phyloP scores from a whole-genome alignment of 53 echinoderm and acorn worm genomes.

The Pentamera pediparva region DNA sequence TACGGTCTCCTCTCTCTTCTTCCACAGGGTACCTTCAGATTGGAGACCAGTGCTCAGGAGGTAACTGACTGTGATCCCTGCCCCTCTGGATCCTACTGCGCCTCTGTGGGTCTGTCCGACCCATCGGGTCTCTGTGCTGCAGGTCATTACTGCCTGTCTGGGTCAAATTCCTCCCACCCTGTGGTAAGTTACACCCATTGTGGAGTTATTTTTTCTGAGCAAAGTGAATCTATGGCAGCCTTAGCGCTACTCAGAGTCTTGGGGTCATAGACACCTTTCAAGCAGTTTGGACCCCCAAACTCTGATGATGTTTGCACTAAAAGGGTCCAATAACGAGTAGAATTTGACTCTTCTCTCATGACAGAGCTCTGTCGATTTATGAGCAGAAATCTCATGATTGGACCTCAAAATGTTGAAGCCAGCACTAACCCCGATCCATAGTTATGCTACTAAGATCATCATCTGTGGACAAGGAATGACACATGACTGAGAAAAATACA shows the following conservation, averaged over 20 bases:
- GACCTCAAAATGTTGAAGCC: too few species aligned
- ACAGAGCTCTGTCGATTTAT: too few species aligned
- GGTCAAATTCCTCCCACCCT: constrained; percentile 73
- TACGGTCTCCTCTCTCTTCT: not conserved
- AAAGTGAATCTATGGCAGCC: too few species aligned
- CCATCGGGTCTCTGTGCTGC: constrained; percentile 65
- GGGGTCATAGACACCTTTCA: too few species aligned
- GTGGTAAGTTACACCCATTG: not conserved
- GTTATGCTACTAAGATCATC: too few species aligned
- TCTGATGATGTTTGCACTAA: not conserved
- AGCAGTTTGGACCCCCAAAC: too few species aligned
- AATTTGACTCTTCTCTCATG: too few species aligned
- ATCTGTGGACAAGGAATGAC: too few species aligned
- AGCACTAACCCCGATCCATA: too few species aligned
- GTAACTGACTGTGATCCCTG: constrained; percentile 43
- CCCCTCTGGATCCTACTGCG: constrained; percentile 64
- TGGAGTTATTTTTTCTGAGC: too few species aligned
- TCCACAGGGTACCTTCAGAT: constrained; percentile 66
- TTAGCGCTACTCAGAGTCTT: too few species aligned
- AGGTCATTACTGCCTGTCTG: constrained; percentile 80
- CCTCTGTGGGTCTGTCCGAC: constrained; percentile 45
- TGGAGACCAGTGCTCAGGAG: constrained; percentile 59
- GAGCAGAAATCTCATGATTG: not conserved
- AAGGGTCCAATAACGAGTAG: not conserved
- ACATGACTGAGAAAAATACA: too few species aligned